phyloP scores from a whole-genome alignment of 2,797 vertebrate species.

The Melanogrammus aeglefinus region DNA sequence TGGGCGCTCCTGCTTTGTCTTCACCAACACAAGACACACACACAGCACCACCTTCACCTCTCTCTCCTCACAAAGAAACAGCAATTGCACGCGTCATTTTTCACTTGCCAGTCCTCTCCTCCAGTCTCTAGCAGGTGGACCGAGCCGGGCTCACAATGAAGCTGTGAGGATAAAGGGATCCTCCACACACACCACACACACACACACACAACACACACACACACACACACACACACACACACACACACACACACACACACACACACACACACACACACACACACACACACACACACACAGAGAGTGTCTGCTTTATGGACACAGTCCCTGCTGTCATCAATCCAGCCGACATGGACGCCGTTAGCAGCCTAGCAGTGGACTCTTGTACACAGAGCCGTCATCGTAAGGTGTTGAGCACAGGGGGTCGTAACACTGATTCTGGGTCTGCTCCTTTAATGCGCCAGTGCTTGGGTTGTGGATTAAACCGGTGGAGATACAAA shows the following conservation, averaged over 20 bases:
- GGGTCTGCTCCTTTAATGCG: background rate
- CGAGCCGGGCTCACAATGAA: background rate
- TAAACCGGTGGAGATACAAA: background rate
- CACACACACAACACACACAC: no score
- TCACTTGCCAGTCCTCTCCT: background rate
- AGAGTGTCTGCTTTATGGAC: background rate
- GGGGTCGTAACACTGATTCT: background rate
- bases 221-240: no score
- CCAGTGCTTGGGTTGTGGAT: background rate
- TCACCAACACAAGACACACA: constrained; percentile 3
- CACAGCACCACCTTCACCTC: constrained; percentile 16
- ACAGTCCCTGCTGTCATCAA: background rate
- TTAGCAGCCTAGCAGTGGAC: background rate
- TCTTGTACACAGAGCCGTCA: background rate
- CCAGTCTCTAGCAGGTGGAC: background rate
- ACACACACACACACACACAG: background rate
- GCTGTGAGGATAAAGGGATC: background rate
- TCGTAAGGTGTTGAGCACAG: background rate
- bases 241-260: no score
- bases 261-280: no score
- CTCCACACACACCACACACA: no score
- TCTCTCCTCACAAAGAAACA: constrained; percentile 18
- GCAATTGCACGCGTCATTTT: background rate
- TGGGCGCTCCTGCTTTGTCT: constrained; percentile 14
- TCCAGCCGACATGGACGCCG: background rate